Conservation (phyloP, 35 echinoderm and acorn worm genomes). For the Strongylocentrotus purpuratus region DNA sequence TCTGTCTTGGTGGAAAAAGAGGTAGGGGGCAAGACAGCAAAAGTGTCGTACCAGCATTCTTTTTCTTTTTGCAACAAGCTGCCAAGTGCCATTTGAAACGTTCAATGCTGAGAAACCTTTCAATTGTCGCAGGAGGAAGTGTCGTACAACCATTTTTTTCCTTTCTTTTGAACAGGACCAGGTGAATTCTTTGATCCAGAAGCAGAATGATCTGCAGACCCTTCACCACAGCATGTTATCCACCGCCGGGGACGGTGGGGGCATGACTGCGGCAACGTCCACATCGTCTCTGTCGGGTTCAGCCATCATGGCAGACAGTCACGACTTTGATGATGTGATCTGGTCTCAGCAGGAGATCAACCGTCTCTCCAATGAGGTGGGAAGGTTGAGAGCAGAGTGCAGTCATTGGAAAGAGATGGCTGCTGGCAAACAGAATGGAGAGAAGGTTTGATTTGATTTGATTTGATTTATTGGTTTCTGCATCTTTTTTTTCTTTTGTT, state of each 20-base stretch:
- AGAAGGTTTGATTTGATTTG: no score
- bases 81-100: no score
- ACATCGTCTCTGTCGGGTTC: slow-evolving; percentile 68
- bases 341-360: slow-evolving; percentile 97
- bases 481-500: no score
- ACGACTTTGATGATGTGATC: slow-evolving; percentile 94
- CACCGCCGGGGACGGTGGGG: slow-evolving; percentile 54
- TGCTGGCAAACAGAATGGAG: neutral
- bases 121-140: neutral
- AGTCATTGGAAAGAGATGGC: slow-evolving; percentile 80
- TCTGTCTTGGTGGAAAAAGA: slow-evolving; percentile 84
- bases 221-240: slow-evolving; percentile 79
- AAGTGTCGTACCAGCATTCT: neutral
- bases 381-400: slow-evolving; percentile 70
- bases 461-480: no score
- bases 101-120: no score
- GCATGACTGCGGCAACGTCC: slow-evolving; percentile 75
- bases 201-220: slow-evolving; percentile 79
- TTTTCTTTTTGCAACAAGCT: no score
- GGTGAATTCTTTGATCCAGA: slow-evolving; percentile 51
- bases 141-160: neutral
- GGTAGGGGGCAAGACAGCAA: slow-evolving; percentile 29
- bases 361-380: slow-evolving; percentile 77
- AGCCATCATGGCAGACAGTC: slow-evolving; percentile 61
- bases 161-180: neutral